Conservation (phyloP, 2,797 vertebrate genomes). For the Amphiprion clarkii region DNA sequence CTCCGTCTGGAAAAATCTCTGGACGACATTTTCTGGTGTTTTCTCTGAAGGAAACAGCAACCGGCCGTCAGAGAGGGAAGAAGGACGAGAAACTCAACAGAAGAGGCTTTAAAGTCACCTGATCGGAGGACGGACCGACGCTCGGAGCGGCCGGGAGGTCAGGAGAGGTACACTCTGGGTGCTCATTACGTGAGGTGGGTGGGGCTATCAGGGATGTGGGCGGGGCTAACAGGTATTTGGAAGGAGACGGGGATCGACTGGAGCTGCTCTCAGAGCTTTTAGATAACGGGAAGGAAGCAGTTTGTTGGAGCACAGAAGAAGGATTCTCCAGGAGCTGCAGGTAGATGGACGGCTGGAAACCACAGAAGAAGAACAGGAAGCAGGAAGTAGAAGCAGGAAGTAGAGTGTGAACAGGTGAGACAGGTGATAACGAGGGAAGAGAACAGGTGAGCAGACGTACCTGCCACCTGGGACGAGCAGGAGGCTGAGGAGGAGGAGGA, state of each 20-base stretch:
- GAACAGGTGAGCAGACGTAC: conserved; percentile 76
- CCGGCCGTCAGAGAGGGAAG: too few species aligned
- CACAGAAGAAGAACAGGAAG: conserved; percentile 22
- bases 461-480: conserved; percentile 89
- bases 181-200: conserved; percentile 70
- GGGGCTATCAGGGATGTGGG: conserved; percentile 50
- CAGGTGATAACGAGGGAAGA: neutral
- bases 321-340: conserved; percentile 81
- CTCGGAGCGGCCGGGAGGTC: conserved; percentile 72
- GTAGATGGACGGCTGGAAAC: conserved; percentile 83
- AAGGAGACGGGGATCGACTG: conserved; percentile 63
- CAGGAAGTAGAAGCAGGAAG: neutral
- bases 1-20: conserved; percentile 91
- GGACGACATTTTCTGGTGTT: conserved; percentile 84
- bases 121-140: conserved; percentile 84
- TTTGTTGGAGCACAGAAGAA: conserved; percentile 43
- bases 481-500: conserved; percentile 70
- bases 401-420: neutral
- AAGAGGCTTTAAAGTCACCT: conserved; percentile 83
- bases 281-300: conserved; percentile 68
- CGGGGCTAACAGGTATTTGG: neutral
- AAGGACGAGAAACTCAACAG: too few species aligned
- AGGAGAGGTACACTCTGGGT: conserved; percentile 74
- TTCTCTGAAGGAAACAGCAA: conserved; percentile 82
- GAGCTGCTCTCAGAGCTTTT: conserved; percentile 16